These are phyloP conservation scores for Arvicanthis niloticus DNA, from an alignment of 2,113 vertebrate species.

Conservation along the genomic window DNA sequence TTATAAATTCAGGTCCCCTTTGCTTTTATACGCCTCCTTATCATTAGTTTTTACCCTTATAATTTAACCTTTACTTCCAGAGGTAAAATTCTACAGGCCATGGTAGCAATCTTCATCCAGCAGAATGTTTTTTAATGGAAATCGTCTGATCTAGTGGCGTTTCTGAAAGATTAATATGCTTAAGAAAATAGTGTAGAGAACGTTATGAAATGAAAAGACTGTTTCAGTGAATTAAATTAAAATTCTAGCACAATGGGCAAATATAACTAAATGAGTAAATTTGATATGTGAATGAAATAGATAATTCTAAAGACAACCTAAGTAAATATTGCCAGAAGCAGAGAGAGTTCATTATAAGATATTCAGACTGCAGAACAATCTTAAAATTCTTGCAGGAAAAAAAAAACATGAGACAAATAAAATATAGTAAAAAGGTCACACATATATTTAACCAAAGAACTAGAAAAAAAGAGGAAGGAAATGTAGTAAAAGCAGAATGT, in stretches of 20 bases:
- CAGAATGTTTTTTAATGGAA: slow-evolving; percentile 12
- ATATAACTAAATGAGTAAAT: slow-evolving; percentile 29
- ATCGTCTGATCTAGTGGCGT: not conserved
- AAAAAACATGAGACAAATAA: not conserved
- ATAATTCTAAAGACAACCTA: slow-evolving; percentile 32
- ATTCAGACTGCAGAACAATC: not conserved
- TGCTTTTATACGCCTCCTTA: not conserved
- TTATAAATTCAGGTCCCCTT: not conserved
- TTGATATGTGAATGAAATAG: not conserved
- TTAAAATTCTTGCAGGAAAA: not conserved
- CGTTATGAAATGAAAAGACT: not conserved
- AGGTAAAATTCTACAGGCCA: not conserved
- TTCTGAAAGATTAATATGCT: slow-evolving; percentile 26
- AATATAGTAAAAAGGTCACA: slow-evolving; percentile 49
- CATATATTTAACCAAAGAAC: slow-evolving; percentile 30
- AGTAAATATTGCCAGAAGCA: slow-evolving; percentile 20
- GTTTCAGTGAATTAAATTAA: slow-evolving; percentile 35
- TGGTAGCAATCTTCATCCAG: not conserved
- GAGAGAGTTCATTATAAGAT: not conserved
- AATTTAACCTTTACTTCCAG: not conserved
- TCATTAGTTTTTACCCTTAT: not conserved
- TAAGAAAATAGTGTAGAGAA: not conserved
- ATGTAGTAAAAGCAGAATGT: not conserved
- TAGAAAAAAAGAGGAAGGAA: not conserved
- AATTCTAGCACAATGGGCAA: slow-evolving; percentile 31